Percentiles rank a stretch among this genome's conserved stretches.
Evolutionary conservation across 2,113 vertebrate genomes (phyloP).

Genomic region (Nothocercus nigrocapillus): DNA sequence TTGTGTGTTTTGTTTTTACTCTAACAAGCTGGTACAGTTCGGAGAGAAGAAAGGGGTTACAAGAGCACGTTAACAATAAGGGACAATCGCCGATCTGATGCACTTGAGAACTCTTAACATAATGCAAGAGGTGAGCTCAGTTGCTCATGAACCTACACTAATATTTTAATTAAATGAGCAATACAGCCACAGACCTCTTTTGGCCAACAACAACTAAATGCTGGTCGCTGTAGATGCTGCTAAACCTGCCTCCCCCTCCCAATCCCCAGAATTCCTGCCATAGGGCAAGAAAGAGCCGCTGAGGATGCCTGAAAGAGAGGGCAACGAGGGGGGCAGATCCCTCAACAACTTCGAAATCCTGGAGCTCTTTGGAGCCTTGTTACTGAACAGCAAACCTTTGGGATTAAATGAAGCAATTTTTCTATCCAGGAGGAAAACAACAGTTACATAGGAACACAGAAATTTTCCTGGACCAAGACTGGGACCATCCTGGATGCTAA

Average conservation of each 20-base stretch:
- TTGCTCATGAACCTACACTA: background rate
- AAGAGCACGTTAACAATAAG: background rate
- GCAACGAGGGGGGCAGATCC: background rate
- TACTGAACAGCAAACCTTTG: background rate
- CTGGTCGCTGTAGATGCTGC: background rate
- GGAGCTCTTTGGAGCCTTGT: background rate
- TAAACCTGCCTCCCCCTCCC: background rate
- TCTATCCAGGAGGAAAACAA: background rate
- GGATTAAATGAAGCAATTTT: background rate
- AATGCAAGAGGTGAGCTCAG: background rate
- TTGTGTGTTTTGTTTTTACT: background rate
- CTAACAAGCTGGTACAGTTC: background rate
- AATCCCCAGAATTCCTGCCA: background rate
- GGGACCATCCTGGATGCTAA: background rate
- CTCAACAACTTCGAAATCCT: background rate
- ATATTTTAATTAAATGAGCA: background rate
- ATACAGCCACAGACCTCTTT: background rate
- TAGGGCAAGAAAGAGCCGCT: background rate
- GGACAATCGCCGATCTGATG: background rate
- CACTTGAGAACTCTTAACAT: background rate
- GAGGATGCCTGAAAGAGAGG: background rate
- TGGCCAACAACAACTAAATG: background rate
- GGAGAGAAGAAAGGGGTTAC: background rate
- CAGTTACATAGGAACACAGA: background rate
- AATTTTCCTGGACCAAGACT: background rate